Base-by-base conservation (phyloP, 2,888 invertebrate species). In the Frankliniella intonsa region DNA sequence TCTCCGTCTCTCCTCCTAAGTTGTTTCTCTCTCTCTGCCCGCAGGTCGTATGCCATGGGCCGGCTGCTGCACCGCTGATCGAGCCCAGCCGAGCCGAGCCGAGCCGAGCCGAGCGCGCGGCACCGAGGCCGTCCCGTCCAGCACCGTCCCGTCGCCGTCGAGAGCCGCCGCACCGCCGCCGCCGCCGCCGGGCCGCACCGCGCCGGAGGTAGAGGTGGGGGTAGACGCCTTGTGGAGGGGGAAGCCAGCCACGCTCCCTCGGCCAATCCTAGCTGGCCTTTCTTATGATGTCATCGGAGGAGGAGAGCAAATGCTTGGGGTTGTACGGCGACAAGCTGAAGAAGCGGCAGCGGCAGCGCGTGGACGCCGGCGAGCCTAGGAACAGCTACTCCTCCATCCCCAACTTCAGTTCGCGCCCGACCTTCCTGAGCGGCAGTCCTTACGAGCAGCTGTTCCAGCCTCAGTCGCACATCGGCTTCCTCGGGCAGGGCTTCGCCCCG, bases 231-330 rank as follows among this genome's bases (percentile, higher is more conserved):
- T 25, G 69, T 76, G 69, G 69, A 76, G 69, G 69, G 69, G 69
- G 69, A 76, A 76, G 69, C 69, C 69, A 22, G 69, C 22, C 69
- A 76, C 69, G 69, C 69, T 76, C 89, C 91, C 92, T 91, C 92
- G 92, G 93, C 94, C 94, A 94, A 94, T 92, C 92, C 91, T 92
- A 92, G 92, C 91, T 90, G 92, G 91, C 90, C 92, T 92, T 91
- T 94, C 95, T 91, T 92, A 95, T 95, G 94, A 95, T 95, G 95
- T 95, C 95, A 95, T 95, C 95, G 94, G 95, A 95, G 94, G 95
- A 95, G 94, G 95, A 95, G 94, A 94, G 94, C 92, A 94, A 94
- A 91, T 93, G 93, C 92, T 94, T 94, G 93, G 95, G 94, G 92
- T 94, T 95, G 94, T 95, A 94, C 92, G 94, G 94, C 93, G 95